These are phyloP conservation scores for Peromyscus californicus DNA, from an alignment of 2,113 vertebrate species.

Conservation along the genomic window DNA sequence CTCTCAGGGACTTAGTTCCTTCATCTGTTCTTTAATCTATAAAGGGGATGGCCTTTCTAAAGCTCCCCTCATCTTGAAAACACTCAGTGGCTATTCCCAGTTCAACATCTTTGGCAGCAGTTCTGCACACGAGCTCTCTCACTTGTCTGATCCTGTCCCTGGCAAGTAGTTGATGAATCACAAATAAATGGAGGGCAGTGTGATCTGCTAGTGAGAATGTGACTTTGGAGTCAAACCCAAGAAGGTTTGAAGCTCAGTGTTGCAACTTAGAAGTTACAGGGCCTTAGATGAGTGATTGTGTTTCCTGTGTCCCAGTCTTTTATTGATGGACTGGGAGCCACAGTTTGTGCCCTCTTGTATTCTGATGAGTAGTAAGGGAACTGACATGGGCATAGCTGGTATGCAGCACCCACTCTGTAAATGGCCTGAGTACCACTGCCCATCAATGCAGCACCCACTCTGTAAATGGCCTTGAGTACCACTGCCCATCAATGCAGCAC, in stretches of 20 bases:
- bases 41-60: slow-evolving; percentile 61
- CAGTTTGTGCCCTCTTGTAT: background rate
- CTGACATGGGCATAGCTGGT: background rate
- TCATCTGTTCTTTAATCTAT: slow-evolving; percentile 59
- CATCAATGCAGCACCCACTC: background rate
- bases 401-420: background rate
- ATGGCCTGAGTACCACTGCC: too few relatives aligned
- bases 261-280: background rate
- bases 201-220: background rate
- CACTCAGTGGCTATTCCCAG: slow-evolving; percentile 56
- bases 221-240: background rate
- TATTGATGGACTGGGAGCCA: background rate
- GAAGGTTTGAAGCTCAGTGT: background rate
- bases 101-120: slow-evolving; percentile 57
- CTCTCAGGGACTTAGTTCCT: slow-evolving; percentile 50
- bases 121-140: slow-evolving; percentile 34
- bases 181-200: slow-evolving; percentile 18
- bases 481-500: background rate
- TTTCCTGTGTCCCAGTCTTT: slow-evolving; percentile 37
- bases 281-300: too few relatives aligned
- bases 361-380: background rate
- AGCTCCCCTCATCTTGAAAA: slow-evolving; percentile 57
- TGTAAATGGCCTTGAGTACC: background rate
- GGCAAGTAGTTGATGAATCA: slow-evolving; percentile 54
- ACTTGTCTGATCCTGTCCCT: slow-evolving; percentile 30